phyloP scores from a whole-genome alignment of 1,140 invertebrate species.

The Cylas formicarius region DNA sequence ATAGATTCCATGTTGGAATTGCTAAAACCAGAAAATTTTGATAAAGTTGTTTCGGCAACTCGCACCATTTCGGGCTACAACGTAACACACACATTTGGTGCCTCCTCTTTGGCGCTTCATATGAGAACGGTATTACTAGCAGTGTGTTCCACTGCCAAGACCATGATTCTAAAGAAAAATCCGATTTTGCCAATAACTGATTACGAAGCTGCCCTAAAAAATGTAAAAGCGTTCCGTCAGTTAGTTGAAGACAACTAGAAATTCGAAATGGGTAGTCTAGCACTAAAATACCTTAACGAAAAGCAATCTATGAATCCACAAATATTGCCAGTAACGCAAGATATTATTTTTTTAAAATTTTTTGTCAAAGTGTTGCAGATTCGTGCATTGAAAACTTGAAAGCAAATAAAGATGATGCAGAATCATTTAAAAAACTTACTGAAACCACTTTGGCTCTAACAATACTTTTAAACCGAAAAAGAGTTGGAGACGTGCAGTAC shows the following conservation, averaged over 20 bases:
- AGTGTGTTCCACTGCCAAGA: constrained; percentile 11
- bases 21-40: constrained; percentile 21
- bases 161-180: constrained; percentile 14
- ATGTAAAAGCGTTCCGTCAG: constrained; percentile 15
- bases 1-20: neutral
- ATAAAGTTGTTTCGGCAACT: constrained; percentile 15
- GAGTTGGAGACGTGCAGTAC: constrained; percentile 23
- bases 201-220: constrained; percentile 16
- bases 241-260: constrained; percentile 18
- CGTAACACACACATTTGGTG: constrained; percentile 16
- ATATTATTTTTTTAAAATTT: constrained; percentile 17
- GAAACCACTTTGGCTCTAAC: constrained; percentile 21
- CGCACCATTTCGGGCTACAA: too few relatives aligned
- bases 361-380: constrained; percentile 6
- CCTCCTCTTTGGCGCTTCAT: constrained; percentile 20
- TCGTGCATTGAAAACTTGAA: constrained; percentile 9
- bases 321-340: constrained; percentile 11
- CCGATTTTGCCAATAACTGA: constrained; percentile 14
- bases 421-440: constrained; percentile 17
- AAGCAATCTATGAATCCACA: constrained; percentile 12
- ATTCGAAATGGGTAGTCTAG: constrained; percentile 20
- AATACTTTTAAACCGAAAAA: constrained; percentile 24
- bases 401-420: constrained; percentile 9
- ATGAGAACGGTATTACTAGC: constrained; percentile 16
- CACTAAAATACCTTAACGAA: constrained; percentile 22